A percentile compares a stretch with the other conserved stretches of the same genome.
Conservation (phyloP, 2,888 invertebrate species). For the Eurois occulta region DNA sequence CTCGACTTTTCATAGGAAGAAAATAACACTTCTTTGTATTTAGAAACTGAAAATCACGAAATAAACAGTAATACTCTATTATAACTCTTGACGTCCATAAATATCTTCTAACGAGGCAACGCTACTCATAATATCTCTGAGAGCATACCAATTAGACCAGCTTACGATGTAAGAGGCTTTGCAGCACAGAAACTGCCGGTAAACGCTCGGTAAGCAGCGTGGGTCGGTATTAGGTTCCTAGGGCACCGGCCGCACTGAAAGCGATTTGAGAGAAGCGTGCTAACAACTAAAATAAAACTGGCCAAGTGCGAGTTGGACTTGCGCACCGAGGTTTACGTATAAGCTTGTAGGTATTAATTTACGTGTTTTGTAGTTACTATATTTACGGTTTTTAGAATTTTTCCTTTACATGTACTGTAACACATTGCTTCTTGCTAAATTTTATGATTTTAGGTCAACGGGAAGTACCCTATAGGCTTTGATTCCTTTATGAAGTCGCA, state of each 20-base stretch:
- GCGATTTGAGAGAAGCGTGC: not conserved
- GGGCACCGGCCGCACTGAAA: not conserved
- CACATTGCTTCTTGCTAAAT: no score
- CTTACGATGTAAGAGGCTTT: slow-evolving; percentile 67
- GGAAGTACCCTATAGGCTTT: no score
- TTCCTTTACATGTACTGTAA: no score
- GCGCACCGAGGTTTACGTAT: no score
- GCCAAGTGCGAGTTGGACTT: no score
- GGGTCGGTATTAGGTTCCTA: slow-evolving; percentile 20
- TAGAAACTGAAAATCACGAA: no score
- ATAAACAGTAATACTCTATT: not conserved
- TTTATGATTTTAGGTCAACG: no score
- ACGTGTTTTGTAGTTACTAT: no score
- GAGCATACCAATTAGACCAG: slow-evolving; percentile 67
- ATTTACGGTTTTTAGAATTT: no score
- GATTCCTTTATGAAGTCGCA: no score
- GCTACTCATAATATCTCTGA: slow-evolving; percentile 54
- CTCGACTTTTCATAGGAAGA: not conserved
- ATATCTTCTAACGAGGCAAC: slow-evolving; percentile 56
- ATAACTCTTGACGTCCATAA: slow-evolving; percentile 28
- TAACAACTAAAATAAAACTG: not conserved
- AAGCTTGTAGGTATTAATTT: no score
- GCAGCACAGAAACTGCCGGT: slow-evolving; percentile 48
- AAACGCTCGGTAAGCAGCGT: slow-evolving; percentile 38
- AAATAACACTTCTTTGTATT: not conserved